Conservation (phyloP, 1,140 invertebrate species). For the Calephelis virginiensis region DNA sequence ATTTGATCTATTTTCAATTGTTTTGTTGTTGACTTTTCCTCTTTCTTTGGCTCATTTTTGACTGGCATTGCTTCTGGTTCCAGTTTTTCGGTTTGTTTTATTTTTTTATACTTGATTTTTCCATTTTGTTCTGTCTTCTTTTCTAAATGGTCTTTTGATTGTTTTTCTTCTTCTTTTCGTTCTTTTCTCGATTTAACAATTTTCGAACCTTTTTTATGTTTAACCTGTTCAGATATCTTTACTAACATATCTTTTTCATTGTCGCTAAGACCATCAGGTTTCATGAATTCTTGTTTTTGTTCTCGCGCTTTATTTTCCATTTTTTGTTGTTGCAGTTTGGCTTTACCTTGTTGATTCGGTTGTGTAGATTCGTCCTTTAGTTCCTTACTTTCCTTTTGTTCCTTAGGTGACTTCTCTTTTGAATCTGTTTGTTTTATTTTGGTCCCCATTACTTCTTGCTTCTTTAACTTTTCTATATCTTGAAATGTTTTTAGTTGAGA, state of each 20-base stretch:
- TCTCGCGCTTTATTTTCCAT: neutral
- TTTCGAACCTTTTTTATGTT: conserved; percentile 25
- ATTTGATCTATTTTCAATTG: conserved; percentile 40
- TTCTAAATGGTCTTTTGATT: conserved; percentile 1
- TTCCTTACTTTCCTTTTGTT: no score
- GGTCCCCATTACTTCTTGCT: conserved; percentile 23
- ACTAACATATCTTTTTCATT: conserved; percentile 1
- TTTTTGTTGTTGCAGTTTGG: no score
- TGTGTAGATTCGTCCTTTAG: no score
- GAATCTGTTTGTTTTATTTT: conserved; percentile 20
- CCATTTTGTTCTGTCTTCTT: conserved; percentile 20
- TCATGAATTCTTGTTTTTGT: neutral
- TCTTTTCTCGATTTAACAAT: neutral
- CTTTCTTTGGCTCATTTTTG: conserved; percentile 13
- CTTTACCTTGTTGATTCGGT: no score
- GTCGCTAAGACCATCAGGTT: conserved; percentile 8
- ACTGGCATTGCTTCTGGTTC: neutral
- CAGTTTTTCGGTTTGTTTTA: neutral
- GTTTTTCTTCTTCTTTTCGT: no score
- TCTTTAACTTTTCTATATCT: conserved; percentile 19
- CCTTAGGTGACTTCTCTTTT: neutral
- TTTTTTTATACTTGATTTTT: neutral
- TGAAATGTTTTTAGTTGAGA: neutral
- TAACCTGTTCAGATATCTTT: conserved; percentile 8
- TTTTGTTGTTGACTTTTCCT: conserved; percentile 31